Evolutionary conservation across 2,888 invertebrate genomes (phyloP), one percentile per base, ranked within the genome.

Genomic region (Chouioia cunea): DNA sequence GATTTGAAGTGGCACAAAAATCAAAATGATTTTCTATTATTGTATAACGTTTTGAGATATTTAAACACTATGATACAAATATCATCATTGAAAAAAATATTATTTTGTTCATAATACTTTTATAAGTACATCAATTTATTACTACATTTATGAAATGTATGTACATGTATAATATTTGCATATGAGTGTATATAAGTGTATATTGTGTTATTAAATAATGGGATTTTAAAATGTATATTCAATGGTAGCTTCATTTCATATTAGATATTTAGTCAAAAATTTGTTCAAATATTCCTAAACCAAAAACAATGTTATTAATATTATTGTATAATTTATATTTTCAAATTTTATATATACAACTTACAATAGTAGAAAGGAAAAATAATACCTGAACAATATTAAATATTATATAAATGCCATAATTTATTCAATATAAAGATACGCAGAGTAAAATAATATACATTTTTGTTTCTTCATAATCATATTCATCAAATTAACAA

Each of bases 401-500:
- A 58, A 53, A 27, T 59, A 20, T 59, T 15, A 22, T 47, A 59
- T 59, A 46, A 44, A 59, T 6, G 16, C 23, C 44, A 20, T 58
- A 47, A 20, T 43, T 59, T 44, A 43, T 22, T 59, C 16, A 36
- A 23, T 10, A 43, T 27, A 54, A 54, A 23, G 27, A 44, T 44
- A 8, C 23, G 52, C 43, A 18, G 44, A 18, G 6, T 27, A 27
- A 4, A 27, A 27, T 27, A 27, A 3, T 27, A 4, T 27, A 4
- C 3, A 27, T 4, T 27, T 27, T 27, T 27, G 4, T 27, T 27
- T 27, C 4, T 27, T 27, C 6, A 57, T 12, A 65, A 15, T 56
- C n/a, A 18, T 14, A 8, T 48, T 46, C 2, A 57, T 18, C 16
- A 46, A 36, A 58, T 88, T 85, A 93, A 84, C 93, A 93, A 80